Evolutionary conservation across 2,113 vertebrate species (phyloP).

Genomic region (Channa argus): DNA sequence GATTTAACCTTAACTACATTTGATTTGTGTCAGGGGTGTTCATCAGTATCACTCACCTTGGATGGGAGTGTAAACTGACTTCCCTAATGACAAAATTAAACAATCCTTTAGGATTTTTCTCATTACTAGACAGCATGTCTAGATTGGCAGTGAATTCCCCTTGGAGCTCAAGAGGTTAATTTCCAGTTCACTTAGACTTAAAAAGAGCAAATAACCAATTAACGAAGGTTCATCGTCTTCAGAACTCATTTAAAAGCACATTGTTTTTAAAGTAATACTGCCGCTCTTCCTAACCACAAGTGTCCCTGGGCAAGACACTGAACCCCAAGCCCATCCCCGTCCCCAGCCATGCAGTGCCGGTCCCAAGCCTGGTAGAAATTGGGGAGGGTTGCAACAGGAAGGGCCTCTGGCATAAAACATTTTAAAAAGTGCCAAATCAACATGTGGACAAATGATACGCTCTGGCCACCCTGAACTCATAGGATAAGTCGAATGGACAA

Average conservation of each 20-base stretch:
- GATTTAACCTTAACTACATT: background rate
- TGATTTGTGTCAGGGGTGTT: background rate
- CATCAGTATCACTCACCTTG: background rate
- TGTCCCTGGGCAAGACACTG: no score
- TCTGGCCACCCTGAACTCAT: no score
- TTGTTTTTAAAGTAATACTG: constrained; percentile 31
- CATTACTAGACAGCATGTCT: background rate
- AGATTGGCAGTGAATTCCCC: constrained; percentile 10
- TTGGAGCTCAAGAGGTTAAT: constrained; percentile 42
- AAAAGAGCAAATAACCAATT: constrained; percentile 52
- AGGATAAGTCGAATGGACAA: no score
- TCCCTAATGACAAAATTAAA: background rate
- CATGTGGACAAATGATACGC: no score
- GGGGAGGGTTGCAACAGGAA: no score
- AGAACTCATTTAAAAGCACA: constrained; percentile 44
- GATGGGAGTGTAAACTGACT: background rate
- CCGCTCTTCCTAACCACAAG: no score
- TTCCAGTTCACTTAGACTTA: constrained; percentile 42
- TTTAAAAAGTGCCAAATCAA: no score
- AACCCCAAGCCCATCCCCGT: no score
- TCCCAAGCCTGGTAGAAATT: no score
- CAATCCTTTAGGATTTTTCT: background rate
- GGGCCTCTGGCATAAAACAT: no score
- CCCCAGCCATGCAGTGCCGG: no score
- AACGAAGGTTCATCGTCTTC: constrained; percentile 37